These are phyloP conservation scores for Oenanthe oenanthe DNA, from an alignment of 2,113 vertebrate species.

Conservation along the genomic window DNA sequence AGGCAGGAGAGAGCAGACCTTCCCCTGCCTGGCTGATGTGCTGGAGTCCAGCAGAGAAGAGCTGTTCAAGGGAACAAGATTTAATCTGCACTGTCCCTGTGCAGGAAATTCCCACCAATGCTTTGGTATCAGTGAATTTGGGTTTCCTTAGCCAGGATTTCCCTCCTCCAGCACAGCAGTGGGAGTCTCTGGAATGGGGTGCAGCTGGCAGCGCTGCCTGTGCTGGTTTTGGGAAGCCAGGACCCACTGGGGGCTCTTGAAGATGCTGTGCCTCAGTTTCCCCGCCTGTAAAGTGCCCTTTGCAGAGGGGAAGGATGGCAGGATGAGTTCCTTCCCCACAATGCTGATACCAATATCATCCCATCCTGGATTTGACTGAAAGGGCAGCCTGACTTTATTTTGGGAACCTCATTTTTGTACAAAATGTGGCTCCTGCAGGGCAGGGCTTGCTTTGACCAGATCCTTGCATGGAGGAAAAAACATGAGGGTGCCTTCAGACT, in stretches of 20 bases:
- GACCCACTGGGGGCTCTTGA: accelerated
- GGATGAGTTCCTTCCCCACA: accelerated
- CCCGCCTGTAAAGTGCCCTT: background rate
- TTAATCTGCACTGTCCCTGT: accelerated
- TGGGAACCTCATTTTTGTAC: background rate
- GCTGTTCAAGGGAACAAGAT: background rate
- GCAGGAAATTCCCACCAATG: accelerated
- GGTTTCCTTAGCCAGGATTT: background rate
- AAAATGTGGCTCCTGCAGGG: background rate
- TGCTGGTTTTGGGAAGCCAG: background rate
- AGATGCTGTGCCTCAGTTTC: background rate
- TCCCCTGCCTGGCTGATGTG: background rate
- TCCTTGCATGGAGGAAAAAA: background rate
- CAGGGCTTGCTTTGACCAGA: background rate
- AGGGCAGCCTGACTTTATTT: background rate
- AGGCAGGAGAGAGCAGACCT: background rate
- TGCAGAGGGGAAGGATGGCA: background rate
- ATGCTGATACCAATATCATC: background rate
- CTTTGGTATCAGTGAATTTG: background rate
- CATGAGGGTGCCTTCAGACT: background rate
- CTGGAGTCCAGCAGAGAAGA: background rate
- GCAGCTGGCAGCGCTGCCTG: accelerated
- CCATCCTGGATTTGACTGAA: background rate
- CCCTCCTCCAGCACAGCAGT: accelerated
- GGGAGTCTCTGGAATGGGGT: background rate